Base-by-base conservation (phyloP, 2,888 invertebrate species). In the Eucera pruinosa region DNA sequence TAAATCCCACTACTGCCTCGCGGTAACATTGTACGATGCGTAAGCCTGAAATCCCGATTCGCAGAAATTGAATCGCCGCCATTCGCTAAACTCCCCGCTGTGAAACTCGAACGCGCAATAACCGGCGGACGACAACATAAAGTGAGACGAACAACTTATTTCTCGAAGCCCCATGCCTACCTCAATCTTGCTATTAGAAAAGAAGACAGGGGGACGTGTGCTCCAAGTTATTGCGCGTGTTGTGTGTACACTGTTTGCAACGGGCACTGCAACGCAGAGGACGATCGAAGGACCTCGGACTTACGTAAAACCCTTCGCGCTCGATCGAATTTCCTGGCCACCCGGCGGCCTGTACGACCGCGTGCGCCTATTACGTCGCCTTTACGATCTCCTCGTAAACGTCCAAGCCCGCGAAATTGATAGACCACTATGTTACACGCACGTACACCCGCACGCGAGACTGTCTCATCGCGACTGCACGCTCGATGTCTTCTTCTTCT, bases 341-440 rank as follows among this genome's bases (percentile, higher is more conserved):
- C 41, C 74, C 78, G 69, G 45, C 67, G 72, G 60, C 64, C 76
- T 58, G 48, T 41, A 66, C 82, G 71, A 27, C 75, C 70, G 71
- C 81, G 71, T 69, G 58, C 79, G 79, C 76, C 80, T 77, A 78
- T 84, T 84, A 84, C 83, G 73, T 68, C 64, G 77, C 52, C 80
- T 90, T 90, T 89, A 90, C 88, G 90, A 88, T 86, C 79, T 79
- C 76, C 86, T 89, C 90, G 88, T 90, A 90, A 90, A 90, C 68
- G 90, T 89, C 89, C 69, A 76, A 75, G 74, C 67, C 82, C 69
- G 82, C 73, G 82, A 86, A 89, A 89, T 89, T 89, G 86, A 89
- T 89, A 86, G 89, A 84, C 86, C 89, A 85, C 81, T 86, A 87
- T 78, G 81, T 71, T 68, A 69, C 81, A 75, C 62, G 72, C 25